phyloP scores from a whole-genome alignment of 2,797 vertebrate genomes.

The Chloroceryle amazona region DNA sequence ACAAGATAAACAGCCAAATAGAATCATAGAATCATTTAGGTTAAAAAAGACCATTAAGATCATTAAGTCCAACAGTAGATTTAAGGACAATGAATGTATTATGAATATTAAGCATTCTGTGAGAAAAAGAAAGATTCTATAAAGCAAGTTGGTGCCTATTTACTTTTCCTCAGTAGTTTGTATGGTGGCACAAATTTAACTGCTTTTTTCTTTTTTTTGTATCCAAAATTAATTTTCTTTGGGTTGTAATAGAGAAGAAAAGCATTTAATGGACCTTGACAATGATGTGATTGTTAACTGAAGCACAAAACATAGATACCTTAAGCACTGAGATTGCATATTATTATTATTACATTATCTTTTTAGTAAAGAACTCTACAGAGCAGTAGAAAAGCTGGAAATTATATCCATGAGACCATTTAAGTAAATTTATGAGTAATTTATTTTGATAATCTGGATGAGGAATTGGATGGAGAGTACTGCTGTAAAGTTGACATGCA shows the following conservation, averaged over 20 bases:
- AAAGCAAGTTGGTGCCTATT: neutral
- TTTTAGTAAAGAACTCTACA: neutral
- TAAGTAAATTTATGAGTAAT: neutral
- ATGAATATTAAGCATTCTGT: neutral
- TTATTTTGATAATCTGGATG: neutral
- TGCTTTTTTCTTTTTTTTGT: neutral
- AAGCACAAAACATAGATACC: neutral
- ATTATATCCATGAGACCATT: neutral
- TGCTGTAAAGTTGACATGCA: neutral
- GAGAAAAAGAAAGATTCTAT: neutral
- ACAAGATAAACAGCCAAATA: neutral
- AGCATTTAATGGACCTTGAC: neutral
- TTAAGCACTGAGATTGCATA: neutral
- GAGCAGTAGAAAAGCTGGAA: neutral
- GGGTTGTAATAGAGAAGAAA: neutral
- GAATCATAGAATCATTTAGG: neutral
- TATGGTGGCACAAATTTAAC: neutral
- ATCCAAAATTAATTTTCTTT: neutral
- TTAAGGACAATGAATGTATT: neutral
- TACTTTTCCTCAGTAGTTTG: neutral
- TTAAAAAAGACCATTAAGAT: neutral
- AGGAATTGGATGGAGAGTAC: neutral
- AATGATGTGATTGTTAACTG: neutral
- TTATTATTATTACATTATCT: neutral
- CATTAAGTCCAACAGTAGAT: neutral